Conservation (phyloP, 2,113 vertebrate genomes). For the Lagopus leucura region DNA sequence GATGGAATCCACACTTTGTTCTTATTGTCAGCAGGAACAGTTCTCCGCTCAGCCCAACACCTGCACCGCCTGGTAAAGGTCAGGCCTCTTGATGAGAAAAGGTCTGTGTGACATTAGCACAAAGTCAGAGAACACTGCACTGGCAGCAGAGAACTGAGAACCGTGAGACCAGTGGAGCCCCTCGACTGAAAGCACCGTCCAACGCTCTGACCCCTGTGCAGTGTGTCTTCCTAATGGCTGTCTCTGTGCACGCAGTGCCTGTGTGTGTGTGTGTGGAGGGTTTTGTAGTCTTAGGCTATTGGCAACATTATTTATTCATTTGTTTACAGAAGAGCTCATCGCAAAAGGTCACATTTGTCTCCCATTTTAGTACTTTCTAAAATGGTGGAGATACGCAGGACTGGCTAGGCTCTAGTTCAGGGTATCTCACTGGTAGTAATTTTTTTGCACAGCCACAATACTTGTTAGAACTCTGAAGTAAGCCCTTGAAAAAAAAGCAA, state of each 20-base stretch:
- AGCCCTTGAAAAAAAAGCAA: not conserved
- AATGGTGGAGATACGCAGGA: rapidly evolving
- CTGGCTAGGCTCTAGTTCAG: not conserved
- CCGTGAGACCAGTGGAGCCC: rapidly evolving
- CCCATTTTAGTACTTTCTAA: not conserved
- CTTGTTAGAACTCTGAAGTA: rapidly evolving
- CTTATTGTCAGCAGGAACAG: conserved; percentile 12
- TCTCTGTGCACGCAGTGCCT: not conserved
- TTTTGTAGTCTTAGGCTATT: not conserved
- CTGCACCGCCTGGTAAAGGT: not conserved
- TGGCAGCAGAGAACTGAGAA: rapidly evolving
- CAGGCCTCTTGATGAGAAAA: not conserved
- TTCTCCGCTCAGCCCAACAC: not conserved
- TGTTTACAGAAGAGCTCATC: not conserved
- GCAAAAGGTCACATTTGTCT: not conserved
- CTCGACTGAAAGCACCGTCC: rapidly evolving
- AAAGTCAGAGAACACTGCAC: rapidly evolving
- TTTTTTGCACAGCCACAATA: not conserved
- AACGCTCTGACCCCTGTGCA: rapidly evolving
- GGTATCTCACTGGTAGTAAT: not conserved
- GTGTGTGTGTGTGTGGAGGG: rapidly evolving
- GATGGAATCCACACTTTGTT: not conserved
- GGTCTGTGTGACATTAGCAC: not conserved
- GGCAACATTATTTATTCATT: not conserved
- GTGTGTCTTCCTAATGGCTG: not conserved